These are phyloP conservation scores for Acipenser oxyrinchus DNA, from an alignment of 2,797 vertebrate species.

Conservation along the genomic window DNA sequence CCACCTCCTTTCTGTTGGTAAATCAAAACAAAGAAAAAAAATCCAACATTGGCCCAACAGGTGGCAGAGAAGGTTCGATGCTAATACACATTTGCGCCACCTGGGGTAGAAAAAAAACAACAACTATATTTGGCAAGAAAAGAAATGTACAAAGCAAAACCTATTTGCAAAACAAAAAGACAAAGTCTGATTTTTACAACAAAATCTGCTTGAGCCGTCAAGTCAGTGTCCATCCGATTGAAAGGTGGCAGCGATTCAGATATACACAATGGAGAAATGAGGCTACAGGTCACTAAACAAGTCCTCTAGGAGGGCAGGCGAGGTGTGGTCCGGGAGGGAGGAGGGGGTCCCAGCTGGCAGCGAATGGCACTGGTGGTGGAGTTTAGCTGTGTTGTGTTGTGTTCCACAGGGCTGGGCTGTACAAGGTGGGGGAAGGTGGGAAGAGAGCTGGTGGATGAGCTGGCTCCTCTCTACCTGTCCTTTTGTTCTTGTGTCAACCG, in stretches of 20 bases:
- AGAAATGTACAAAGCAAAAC: conserved; percentile 14
- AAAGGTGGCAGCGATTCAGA: conserved; percentile 14
- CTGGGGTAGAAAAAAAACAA: not conserved
- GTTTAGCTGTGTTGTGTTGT: not conserved
- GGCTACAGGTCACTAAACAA: conserved; percentile 19
- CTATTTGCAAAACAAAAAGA: conserved; percentile 6
- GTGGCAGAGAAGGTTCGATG: not conserved
- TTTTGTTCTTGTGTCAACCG: conserved; percentile 91
- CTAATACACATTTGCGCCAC: not conserved
- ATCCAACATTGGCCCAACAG: not conserved
- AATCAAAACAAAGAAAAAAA: not conserved
- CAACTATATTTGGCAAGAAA: conserved; percentile 8
- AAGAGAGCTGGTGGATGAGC: conserved; percentile 35
- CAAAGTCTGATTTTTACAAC: not conserved
- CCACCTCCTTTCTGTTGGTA: not conserved
- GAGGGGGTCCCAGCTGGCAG: conserved; percentile 31
- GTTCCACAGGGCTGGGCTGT: conserved; percentile 64
- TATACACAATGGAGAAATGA: conserved; percentile 18
- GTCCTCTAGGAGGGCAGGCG: conserved; percentile 1
- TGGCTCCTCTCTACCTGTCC: conserved; percentile 82
- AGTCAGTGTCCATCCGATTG: conserved; percentile 1
- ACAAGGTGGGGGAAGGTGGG: conserved; percentile 40
- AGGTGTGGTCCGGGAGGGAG: conserved; percentile 46
- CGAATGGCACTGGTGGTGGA: not conserved
- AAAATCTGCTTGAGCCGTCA: conserved; percentile 12